Conservation (phyloP, 2,888 invertebrate species). For the Zeuzera pyrina region DNA sequence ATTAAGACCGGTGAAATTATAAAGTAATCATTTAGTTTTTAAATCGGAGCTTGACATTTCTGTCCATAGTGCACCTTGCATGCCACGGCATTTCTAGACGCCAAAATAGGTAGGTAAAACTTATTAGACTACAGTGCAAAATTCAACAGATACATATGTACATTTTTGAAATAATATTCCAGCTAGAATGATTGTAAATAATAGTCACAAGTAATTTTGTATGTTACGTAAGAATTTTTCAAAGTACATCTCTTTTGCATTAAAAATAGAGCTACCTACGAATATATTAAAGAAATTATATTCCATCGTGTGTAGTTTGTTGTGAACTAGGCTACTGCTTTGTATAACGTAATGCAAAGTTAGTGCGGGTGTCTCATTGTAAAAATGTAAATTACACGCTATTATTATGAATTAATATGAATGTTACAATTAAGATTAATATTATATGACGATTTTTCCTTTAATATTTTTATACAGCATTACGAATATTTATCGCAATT, state of each 20-base stretch:
- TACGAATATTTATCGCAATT: constrained; percentile 70
- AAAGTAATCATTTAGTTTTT: constrained; percentile 26
- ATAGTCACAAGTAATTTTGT: constrained; percentile 68
- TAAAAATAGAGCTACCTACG: constrained; percentile 59
- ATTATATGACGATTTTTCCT: constrained; percentile 60
- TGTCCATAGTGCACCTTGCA: constrained; percentile 53
- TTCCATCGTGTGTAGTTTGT: constrained; percentile 66
- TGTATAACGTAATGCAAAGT: constrained; percentile 56
- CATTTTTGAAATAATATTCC: constrained; percentile 31
- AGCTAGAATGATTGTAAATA: constrained; percentile 66
- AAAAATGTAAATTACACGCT: constrained; percentile 71
- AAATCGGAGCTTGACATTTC: constrained; percentile 47
- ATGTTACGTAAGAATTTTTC: constrained; percentile 63
- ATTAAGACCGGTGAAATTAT: no score
- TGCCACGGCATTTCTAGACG: constrained; percentile 47
- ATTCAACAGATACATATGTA: constrained; percentile 28
- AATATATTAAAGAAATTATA: constrained; percentile 45
- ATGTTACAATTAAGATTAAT: no score
- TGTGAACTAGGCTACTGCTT: constrained; percentile 66
- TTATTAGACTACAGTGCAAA: constrained; percentile 46
- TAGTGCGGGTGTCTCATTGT: constrained; percentile 63
- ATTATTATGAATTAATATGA: constrained; percentile 59
- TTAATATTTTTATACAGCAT: constrained; percentile 74
- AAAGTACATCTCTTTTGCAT: constrained; percentile 65
- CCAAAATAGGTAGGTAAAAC: constrained; percentile 54